Evolutionary conservation across 2,797 vertebrate species (phyloP), one percentile per base, ranked within the genome.

Genomic region (Eospalax fontanierii): DNA sequence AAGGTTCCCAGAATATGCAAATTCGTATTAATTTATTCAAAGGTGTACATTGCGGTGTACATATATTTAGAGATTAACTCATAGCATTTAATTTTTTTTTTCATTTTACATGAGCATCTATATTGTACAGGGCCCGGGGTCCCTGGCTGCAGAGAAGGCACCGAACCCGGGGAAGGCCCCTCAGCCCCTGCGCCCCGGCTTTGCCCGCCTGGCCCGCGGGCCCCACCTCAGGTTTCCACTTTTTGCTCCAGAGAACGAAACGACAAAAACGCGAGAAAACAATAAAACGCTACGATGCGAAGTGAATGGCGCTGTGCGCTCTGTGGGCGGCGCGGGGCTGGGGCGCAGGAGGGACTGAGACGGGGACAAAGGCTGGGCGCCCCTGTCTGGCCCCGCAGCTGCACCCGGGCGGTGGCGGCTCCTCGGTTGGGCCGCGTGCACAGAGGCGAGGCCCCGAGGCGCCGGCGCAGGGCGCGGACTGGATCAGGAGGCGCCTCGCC

Each of bases 21-120:
- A 99, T 99, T 99, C 99, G 99, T 99, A 99, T 99, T 99, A 99
- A 99, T 99, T 99, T 99, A 99, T 99, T 99, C 99, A 99, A 99
- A 99, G 98, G 99, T 99, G 99, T 99, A 99, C 99, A 99, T 99
- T 99, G 99, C 98, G 98, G 98, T 99, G 99, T 99, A 99, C 99
- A 99, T 98, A 99, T 99, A 99, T 99, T 99, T 99, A 98, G 99
- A 99, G 98, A 99, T 99, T 98, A 99, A 99, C 98, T 99, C 98
- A 96, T 99, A 97, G 97, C 99, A 98, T 99, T 98, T 98, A 98
- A 99, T 98, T 95, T 98, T 98, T n/a, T 96, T 98, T 97, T 98
- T 85, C 97, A 98, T 99, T 99, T 99, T 99, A 98, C 99, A 99
- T 99, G 98, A 99, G 98, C 98, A 98, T 97, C 97, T 99, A 98